Base-by-base conservation (phyloP, 2,113 vertebrate genomes). In the Dipodomys spectabilis region DNA sequence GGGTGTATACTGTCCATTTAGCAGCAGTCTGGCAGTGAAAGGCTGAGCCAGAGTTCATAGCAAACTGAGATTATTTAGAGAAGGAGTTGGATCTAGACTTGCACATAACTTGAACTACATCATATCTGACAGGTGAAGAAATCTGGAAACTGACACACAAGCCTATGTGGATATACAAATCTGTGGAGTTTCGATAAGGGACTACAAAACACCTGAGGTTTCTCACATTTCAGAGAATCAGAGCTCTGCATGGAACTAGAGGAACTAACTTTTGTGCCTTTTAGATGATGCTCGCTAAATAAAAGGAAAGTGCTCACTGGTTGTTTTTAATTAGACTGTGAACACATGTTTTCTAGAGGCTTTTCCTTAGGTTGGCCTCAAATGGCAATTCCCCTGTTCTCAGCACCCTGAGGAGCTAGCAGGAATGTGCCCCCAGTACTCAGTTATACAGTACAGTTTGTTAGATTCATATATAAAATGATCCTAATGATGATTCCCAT, bases 1-100 rank as follows among this genome's bases (percentile, higher is more conserved):
- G 23, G 39, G 73, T 65, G 60, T 6, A 23, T 53, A 75, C 89
- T 49, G 49, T 39, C 77, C 62, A 68, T 30, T 95, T n/a, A 89
- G 62, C 73, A 92, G 39, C 69, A 92, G 64, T 45, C 30, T 90
- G 95, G 80, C 74, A 83, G 18, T 82, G 20, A 81, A 87, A 79
- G 49, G 10, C 69, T 87, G 16, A 73, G 20, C 44, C 1, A 32
- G 18, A 45, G 20, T 73, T 88, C 74, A 74, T 9, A 93, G 45
- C 19, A 22, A 16, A 83, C 74, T 88, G n/a, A 86, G 93, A 73
- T n/a, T 82, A 81, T 62, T 88, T 30, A 67, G 49, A 28, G 20
- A 92, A 83, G 69, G 30, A 88, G 8, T 22, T 10, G 4, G 22
- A 68, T 22, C 78, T 64, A 69, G 27, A 68, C 20, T 68, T 91